A percentile compares a stretch with the other conserved stretches of the same genome.
Conservation (phyloP, 2,888 invertebrate species). For the Synergus itoensis region DNA sequence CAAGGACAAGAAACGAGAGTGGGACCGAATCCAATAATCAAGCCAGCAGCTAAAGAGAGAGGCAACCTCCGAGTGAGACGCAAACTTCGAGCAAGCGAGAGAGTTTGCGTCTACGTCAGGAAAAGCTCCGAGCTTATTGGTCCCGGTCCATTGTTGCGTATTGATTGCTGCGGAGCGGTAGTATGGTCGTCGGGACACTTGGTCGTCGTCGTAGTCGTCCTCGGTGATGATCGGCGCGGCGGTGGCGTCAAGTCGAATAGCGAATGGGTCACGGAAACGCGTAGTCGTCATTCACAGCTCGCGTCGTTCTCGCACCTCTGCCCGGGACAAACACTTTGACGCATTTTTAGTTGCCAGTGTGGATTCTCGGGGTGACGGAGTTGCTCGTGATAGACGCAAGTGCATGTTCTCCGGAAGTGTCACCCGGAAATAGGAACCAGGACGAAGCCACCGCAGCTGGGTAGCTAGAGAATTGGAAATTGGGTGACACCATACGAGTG, state of each 20-base stretch:
- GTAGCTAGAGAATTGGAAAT: neutral
- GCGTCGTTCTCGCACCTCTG: slow-evolving; percentile 50
- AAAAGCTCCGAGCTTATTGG: slow-evolving; percentile 77
- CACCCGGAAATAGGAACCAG: slow-evolving; percentile 50
- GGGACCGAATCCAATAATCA: slow-evolving; percentile 8
- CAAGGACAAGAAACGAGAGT: neutral
- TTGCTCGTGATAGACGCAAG: slow-evolving; percentile 48
- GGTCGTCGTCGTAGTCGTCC: slow-evolving; percentile 71
- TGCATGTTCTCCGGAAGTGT: slow-evolving; percentile 47
- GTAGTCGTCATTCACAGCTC: slow-evolving; percentile 55
- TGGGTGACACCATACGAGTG: neutral
- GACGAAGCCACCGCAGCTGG: slow-evolving; percentile 18
- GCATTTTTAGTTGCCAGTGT: slow-evolving; percentile 19
- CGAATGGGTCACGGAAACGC: slow-evolving; percentile 50
- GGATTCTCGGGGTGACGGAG: slow-evolving; percentile 27
- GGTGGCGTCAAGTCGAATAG: slow-evolving; percentile 55
- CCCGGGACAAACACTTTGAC: slow-evolving; percentile 48
- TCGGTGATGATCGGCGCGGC: slow-evolving; percentile 67
- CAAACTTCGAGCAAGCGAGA: slow-evolving; percentile 60
- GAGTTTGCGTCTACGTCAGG: slow-evolving; percentile 73
- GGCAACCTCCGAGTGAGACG: slow-evolving; percentile 39
- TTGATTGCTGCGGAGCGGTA: slow-evolving; percentile 76
- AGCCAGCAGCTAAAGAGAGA: neutral
- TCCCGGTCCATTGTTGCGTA: slow-evolving; percentile 77
- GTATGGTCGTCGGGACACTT: slow-evolving; percentile 73